Evolutionary conservation across 2,113 vertebrate genomes (phyloP), one percentile per base, ranked within the genome.

Genomic region (Urocolius indicus): DNA sequence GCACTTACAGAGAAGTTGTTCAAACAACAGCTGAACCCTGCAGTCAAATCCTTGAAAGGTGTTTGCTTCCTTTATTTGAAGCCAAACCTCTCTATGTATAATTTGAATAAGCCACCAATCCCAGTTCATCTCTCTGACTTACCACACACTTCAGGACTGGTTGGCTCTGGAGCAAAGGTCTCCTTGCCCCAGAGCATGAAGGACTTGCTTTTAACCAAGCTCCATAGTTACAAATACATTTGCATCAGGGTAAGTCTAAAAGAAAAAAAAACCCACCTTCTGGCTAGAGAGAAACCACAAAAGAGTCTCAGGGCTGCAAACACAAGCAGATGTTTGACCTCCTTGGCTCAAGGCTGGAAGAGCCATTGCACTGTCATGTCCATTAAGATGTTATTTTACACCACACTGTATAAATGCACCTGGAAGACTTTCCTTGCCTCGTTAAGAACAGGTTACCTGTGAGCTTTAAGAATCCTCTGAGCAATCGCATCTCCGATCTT

Each of bases 401-500:
- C 9, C 72, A 61, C 45, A 45, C 10, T 51, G 29, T 6, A 32
- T 21, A 83, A 62, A 48, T 19, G 36, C 57, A 59, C 10, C 52
- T 45, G 32, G 49, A 58, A 59, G 34, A 29, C 21, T 78, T 38
- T 38, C 72, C 71, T 1, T 81, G 81, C 58, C 43, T 74, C n/a
- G 29, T 32, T 61, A 55, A 66, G 74, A 87, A 58, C 8, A 68
- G 61, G 16, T 98, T 97, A 99, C 99, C 98, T 99, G 98, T 99
- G 96, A 10, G 99, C 99, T 96, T 97, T 98, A 76, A 99, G 98
- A 96, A 99, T 99, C 89, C 99, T 98, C 77, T 98, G 97, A 21
- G 98, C 98, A 23, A 99, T 99, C 1, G 99, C 85, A 72, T 99
- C 98, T 0, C 99, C 99, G 1, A 99, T 98, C 97, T 98, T 99